Evolutionary conservation across 2,797 vertebrate species (phyloP).

Genomic region (Propithecus perrieri): DNA sequence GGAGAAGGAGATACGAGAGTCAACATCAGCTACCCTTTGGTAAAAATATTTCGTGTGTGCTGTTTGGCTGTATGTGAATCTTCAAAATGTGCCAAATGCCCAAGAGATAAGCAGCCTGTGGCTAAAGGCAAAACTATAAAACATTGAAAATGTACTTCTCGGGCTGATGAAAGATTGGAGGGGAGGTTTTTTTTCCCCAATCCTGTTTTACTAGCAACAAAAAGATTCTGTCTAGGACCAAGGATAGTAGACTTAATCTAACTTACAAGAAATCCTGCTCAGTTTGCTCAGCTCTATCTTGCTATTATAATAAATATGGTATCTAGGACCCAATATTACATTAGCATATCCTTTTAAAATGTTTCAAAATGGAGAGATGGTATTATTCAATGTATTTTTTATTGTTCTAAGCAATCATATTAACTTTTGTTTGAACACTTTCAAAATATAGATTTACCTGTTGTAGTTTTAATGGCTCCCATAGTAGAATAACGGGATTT

Average conservation of each 20-base stretch:
- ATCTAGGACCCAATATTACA: neutral
- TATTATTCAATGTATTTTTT: neutral
- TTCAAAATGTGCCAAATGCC: neutral
- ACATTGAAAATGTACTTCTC: neutral
- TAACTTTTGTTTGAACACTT: neutral
- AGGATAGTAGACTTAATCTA: neutral
- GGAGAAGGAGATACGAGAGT: neutral
- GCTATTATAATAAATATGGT: neutral
- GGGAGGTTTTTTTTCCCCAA: accelerated
- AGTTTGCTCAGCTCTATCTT: neutral
- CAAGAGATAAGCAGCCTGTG: neutral
- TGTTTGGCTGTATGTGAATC: neutral
- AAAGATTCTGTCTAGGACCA: neutral
- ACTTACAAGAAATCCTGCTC: neutral
- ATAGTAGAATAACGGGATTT: neutral
- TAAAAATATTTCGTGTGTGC: neutral
- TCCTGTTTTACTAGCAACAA: neutral
- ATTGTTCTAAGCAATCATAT: neutral
- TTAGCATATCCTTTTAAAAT: neutral
- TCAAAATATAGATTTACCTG: neutral
- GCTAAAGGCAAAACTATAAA: neutral
- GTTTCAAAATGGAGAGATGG: neutral
- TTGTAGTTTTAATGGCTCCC: neutral
- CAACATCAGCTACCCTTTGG: neutral
- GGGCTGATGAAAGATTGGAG: neutral